A percentile compares a stretch with the other conserved stretches of the same genome.
Conservation (phyloP, 2,113 vertebrate species). For the Fregata magnificens region DNA sequence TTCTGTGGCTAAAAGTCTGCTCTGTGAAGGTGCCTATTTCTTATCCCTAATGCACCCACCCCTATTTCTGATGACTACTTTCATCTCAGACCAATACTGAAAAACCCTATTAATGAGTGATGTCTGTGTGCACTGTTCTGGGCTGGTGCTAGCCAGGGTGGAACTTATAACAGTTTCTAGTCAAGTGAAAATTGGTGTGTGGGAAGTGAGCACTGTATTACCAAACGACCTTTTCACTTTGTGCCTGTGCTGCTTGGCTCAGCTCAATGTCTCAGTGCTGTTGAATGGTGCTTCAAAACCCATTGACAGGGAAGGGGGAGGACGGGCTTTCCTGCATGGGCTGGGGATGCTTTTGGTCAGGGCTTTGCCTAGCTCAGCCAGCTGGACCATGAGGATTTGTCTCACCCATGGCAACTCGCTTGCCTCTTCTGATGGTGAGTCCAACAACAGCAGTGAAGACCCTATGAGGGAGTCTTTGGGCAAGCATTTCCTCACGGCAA, state of each 20-base stretch:
- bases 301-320: not conserved
- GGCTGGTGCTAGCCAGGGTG: not conserved
- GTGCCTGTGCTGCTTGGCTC: not conserved
- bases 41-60: not conserved
- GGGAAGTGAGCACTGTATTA: not conserved
- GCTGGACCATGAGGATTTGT: not conserved
- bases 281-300: not conserved
- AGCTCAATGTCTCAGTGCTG: not conserved
- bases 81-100: not conserved
- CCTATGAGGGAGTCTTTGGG: not conserved
- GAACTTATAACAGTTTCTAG: slow-evolving; percentile 17
- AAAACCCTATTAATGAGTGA: not conserved
- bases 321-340: not conserved
- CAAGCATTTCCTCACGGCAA: not conserved
- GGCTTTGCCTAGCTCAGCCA: not conserved
- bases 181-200: not conserved
- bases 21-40: not conserved
- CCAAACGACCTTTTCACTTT: slow-evolving; percentile 4
- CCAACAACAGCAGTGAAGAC: not conserved
- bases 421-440: not conserved
- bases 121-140: not conserved
- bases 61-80: not conserved
- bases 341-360: not conserved
- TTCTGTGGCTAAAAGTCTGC: not conserved
- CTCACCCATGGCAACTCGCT: not conserved